These are phyloP conservation scores for Crotophaga sulcirostris DNA, from an alignment of 2,113 vertebrate species.

Conservation along the genomic window DNA sequence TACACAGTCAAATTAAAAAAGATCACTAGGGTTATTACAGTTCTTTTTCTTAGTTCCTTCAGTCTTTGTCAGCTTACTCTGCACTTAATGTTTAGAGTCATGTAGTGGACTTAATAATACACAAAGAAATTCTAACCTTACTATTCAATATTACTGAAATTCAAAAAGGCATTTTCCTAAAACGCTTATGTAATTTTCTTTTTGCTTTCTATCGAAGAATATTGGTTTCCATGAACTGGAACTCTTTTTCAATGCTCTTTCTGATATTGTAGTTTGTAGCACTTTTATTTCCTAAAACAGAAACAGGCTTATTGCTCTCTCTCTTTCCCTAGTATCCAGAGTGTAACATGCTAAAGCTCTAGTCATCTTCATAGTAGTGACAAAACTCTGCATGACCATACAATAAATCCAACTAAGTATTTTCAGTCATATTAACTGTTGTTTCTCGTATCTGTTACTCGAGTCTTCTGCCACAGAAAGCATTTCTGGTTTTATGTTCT, in stretches of 20 bases:
- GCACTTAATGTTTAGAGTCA: background rate
- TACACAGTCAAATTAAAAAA: background rate
- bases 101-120: background rate
- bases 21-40: background rate
- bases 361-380: background rate
- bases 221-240: background rate
- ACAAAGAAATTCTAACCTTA: background rate
- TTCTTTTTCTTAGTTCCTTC: background rate
- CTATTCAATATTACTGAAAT: background rate
- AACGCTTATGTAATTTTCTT: background rate
- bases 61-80: background rate
- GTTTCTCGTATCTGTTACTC: background rate
- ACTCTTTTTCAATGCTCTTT: background rate
- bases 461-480: background rate
- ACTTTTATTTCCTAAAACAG: background rate
- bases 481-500: conserved; percentile 11
- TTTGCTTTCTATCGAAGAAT: background rate
- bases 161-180: background rate
- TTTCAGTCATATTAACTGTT: background rate
- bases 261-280: background rate
- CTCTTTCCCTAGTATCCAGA: background rate
- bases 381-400: background rate
- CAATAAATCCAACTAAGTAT: background rate
- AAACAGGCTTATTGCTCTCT: rapidly evolving
- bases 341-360: background rate